Conservation (phyloP, 2,888 invertebrate species). For the Tachina fera region DNA sequence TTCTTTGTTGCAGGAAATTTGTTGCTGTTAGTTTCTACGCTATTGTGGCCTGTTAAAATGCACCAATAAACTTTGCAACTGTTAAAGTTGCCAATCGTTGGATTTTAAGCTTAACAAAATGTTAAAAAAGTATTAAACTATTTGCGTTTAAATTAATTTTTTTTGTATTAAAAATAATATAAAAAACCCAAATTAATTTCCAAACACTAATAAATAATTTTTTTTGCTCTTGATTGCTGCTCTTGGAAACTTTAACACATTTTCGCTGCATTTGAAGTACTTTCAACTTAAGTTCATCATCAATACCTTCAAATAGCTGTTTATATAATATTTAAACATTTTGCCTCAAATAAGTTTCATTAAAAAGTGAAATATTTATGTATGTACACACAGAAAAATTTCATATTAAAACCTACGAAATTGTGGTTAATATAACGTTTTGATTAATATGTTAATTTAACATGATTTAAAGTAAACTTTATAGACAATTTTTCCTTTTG, state of each 20-base stretch:
- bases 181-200: constrained; percentile 48
- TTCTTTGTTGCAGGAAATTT: constrained; percentile 8
- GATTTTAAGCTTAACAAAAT: constrained; percentile 21
- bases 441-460: too few relatives aligned
- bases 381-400: too few relatives aligned
- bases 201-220: constrained; percentile 13
- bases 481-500: too few relatives aligned
- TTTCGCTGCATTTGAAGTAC: constrained; percentile 48
- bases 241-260: constrained; percentile 38
- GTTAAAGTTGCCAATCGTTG: constrained; percentile 39
- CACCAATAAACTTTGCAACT: constrained; percentile 54
- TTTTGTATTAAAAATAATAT: constrained; percentile 11
- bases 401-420: too few relatives aligned
- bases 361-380: not conserved
- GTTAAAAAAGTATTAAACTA: not conserved
- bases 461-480: too few relatives aligned
- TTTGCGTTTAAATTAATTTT: constrained; percentile 22
- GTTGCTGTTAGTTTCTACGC: not conserved
- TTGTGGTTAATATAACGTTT: too few relatives aligned
- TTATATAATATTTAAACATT: not conserved
- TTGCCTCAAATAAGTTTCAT: constrained; percentile 43
- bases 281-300: constrained; percentile 52
- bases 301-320: constrained; percentile 24
- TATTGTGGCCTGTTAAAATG: constrained; percentile 31
- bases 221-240: constrained; percentile 1